Percentiles rank a stretch among this genome's conserved stretches.
Evolutionary conservation across 2,797 vertebrate species (phyloP).

Genomic region (Champsocephalus gunnari): DNA sequence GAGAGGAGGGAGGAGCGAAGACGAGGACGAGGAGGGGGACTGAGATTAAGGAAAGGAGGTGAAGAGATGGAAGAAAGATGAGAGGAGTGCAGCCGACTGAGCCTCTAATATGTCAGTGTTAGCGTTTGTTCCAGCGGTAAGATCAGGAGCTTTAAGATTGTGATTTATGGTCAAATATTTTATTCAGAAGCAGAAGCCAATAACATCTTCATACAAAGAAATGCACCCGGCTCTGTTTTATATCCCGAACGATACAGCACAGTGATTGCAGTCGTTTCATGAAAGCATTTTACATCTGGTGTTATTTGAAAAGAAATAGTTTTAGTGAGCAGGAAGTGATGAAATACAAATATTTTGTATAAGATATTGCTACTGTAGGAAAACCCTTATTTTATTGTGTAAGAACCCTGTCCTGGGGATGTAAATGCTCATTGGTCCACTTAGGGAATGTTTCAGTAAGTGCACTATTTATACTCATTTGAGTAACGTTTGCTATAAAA

Average conservation of each 20-base stretch:
- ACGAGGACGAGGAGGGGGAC: conserved; percentile 17
- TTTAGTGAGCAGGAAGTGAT: conserved; percentile 2
- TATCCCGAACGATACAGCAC: conserved; percentile 5
- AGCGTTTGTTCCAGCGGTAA: conserved; percentile 10
- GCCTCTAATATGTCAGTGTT: conserved; percentile 38
- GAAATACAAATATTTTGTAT: neutral
- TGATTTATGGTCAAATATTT: conserved; percentile 33
- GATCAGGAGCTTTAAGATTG: conserved; percentile 25
- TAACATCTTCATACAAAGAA: conserved; percentile 29
- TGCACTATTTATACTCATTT: neutral
- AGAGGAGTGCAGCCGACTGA: conserved; percentile 26
- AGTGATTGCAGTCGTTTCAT: conserved; percentile 4
- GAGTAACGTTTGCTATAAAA: neutral
- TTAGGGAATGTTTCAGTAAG: neutral
- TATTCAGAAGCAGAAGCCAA: conserved; percentile 24
- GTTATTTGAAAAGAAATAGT: neutral
- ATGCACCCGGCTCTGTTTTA: conserved; percentile 20
- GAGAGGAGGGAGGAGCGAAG: conserved; percentile 43
- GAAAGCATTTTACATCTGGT: neutral
- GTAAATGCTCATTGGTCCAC: neutral
- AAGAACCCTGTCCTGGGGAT: neutral
- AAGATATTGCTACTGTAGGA: too few species aligned
- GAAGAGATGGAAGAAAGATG: conserved; percentile 59
- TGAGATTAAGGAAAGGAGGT: conserved; percentile 49
- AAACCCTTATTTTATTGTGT: too few species aligned